Evolutionary conservation across 1,140 invertebrate genomes (phyloP), one percentile per base, ranked within the genome.

Genomic region (Meloidogyne hapla): DNA sequence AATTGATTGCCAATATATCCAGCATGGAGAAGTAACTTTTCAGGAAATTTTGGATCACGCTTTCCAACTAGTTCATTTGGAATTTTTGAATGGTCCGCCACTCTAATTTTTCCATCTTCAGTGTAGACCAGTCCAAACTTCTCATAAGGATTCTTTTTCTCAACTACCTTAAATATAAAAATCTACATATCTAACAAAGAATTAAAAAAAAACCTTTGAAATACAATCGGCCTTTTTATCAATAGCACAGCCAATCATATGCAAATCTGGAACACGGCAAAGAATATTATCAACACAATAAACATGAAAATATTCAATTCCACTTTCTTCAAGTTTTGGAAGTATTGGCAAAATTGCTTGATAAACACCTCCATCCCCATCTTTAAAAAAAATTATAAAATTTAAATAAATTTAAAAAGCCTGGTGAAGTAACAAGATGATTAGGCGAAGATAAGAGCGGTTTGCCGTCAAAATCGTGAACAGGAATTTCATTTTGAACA

Each of bases 1-100:
- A 95, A 97, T 85, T 99, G 96, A 89, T 98, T 99, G 88, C 95
- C 98, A 78, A 99, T 98, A 87, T 94, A 98, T 4, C 95, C 96
- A 56, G 94, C 94, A 81, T 92, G 94, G 85, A 96, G 99, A 0
- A 92, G 91, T 0, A 99, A 89, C 73, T 91, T 89, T 0, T 94
- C 94, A 42, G 73, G 79, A 63, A 73, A 56, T 85, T 94, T 91
- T 0, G 90, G 84, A 76, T 93, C 92, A 62, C 91, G 89, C 80
- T 92, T 90, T 88, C 95, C 91, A 0, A 94, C 92, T 0, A 94
- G 94, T 82, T 92, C 91, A 26, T 91, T 89, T 0, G 94, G 93
- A 23, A 99, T 93, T 88, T 99, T 96, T 79, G 94, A 96, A 87
- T 99, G 99, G 87, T 99, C 97, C 0, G 98, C 95, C 0, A 96